phyloP scores from a whole-genome alignment of 2,888 invertebrate genomes.

The Drosophila meridiana region DNA sequence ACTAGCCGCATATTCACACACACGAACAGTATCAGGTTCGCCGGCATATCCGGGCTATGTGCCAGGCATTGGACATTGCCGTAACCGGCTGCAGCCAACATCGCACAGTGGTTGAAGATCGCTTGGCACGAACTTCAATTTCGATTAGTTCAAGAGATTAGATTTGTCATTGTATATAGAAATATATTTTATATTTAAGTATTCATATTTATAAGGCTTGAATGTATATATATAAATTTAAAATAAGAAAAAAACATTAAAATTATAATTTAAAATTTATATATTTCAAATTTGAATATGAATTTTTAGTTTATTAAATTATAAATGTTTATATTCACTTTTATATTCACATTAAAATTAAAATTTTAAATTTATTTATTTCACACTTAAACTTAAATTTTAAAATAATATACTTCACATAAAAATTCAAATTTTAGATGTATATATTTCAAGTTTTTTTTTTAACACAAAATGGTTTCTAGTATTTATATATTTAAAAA shows the following conservation, averaged over 20 bases:
- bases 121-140: neutral
- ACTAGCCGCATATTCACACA: conserved; percentile 10
- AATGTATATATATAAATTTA: neutral
- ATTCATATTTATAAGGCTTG: neutral
- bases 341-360: too few species aligned
- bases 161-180: neutral
- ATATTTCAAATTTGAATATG: too few species aligned
- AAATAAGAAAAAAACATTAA: neutral
- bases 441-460: too few species aligned
- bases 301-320: too few species aligned
- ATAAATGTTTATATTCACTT: too few species aligned
- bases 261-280: neutral
- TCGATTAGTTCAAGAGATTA: too few species aligned
- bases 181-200: neutral
- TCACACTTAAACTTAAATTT: too few species aligned
- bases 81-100: conserved; percentile 21
- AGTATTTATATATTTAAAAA: too few species aligned
- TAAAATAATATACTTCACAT: too few species aligned
- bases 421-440: too few species aligned
- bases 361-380: too few species aligned
- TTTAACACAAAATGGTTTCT: too few species aligned
- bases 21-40: conserved; percentile 60
- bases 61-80: conserved; percentile 51
- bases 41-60: conserved; percentile 62
- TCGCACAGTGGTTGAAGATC: conserved; percentile 31